Conservation (phyloP, 2,797 vertebrate species). For the Myotis vivesi region DNA sequence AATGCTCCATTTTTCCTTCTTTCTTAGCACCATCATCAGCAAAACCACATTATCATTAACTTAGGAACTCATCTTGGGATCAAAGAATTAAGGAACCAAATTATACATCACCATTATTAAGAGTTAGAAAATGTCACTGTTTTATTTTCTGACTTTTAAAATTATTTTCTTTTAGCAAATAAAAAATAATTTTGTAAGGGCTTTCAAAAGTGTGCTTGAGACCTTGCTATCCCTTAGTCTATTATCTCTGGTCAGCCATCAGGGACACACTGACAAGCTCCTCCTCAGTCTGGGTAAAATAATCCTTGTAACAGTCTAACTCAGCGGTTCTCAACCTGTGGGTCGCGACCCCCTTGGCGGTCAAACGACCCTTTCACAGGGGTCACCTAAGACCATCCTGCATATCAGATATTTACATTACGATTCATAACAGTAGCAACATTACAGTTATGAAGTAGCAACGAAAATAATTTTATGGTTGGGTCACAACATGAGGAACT, state of each 20-base stretch:
- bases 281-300: background rate
- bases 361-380: too few relatives aligned
- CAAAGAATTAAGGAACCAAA: constrained; percentile 31
- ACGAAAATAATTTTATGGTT: too few relatives aligned
- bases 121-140: background rate
- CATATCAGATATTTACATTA: too few relatives aligned
- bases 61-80: constrained; percentile 4
- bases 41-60: background rate
- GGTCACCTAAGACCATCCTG: too few relatives aligned
- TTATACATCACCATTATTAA: background rate
- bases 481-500: too few relatives aligned
- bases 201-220: background rate
- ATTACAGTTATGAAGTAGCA: too few relatives aligned
- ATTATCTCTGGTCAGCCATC: background rate
- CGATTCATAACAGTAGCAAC: too few relatives aligned
- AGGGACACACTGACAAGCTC: background rate
- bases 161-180: constrained; percentile 4
- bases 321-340: background rate
- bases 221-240: background rate
- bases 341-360: too few relatives aligned
- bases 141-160: background rate
- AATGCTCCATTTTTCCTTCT: background rate
- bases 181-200: background rate
- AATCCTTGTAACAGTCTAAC: background rate
- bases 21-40: background rate